Evolutionary conservation across 1,140 invertebrate genomes (phyloP).

Genomic region (Calycopis cecrops): DNA sequence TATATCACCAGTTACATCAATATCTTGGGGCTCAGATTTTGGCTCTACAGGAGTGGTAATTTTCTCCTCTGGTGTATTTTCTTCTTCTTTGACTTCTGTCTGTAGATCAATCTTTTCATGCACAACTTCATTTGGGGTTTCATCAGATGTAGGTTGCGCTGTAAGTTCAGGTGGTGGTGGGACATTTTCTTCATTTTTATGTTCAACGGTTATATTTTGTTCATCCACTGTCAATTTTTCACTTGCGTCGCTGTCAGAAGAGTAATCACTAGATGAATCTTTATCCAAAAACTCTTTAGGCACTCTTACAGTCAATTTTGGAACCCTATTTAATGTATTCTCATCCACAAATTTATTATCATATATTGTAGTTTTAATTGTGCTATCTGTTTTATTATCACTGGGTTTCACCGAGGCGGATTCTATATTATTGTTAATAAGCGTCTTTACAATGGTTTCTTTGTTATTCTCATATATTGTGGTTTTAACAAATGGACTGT

Average conservation of each 20-base stretch:
- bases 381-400: constrained; percentile 49
- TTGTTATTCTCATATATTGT: constrained; percentile 64
- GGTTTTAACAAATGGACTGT: constrained; percentile 66
- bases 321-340: constrained; percentile 67
- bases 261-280: constrained; percentile 72
- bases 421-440: constrained; percentile 61
- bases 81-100: constrained; percentile 19
- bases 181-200: constrained; percentile 24
- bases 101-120: constrained; percentile 10
- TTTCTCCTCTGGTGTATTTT: constrained; percentile 34
- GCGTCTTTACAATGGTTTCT: constrained; percentile 50
- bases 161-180: background rate
- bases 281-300: constrained; percentile 70
- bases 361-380: constrained; percentile 64
- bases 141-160: constrained; percentile 7
- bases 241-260: constrained; percentile 76
- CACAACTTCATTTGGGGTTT: constrained; percentile 23
- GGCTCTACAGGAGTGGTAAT: constrained; percentile 33
- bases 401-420: constrained; percentile 27
- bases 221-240: constrained; percentile 74
- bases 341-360: constrained; percentile 63
- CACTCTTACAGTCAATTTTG: constrained; percentile 69
- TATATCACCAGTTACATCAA: constrained; percentile 36
- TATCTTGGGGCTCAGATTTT: constrained; percentile 43
- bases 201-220: constrained; percentile 32